Evolutionary conservation across 2,797 vertebrate species (phyloP).

Genomic region (Phaenicophaeus curvirostris): DNA sequence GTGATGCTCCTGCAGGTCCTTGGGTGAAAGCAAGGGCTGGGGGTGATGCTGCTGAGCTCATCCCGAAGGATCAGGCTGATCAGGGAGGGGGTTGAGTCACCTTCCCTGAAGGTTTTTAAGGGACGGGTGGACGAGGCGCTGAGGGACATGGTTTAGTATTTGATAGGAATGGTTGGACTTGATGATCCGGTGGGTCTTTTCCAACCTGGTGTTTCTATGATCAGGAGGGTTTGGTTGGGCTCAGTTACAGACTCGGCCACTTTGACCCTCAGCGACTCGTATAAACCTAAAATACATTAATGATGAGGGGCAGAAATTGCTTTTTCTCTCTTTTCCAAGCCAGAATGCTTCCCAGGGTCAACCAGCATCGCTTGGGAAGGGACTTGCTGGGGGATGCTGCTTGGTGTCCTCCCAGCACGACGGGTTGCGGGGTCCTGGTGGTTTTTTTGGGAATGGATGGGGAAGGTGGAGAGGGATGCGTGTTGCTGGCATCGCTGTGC

Average conservation of each 20-base stretch:
- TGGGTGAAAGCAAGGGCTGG: not conserved
- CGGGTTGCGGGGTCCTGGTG: rapidly evolving
- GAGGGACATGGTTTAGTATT: no score
- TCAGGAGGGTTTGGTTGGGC: not conserved
- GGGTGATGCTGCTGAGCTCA: not conserved
- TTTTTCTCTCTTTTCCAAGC: not conserved
- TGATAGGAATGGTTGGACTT: no score
- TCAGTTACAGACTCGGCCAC: rapidly evolving
- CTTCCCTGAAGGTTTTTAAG: no score
- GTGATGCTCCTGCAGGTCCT: not conserved
- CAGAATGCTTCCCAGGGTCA: not conserved
- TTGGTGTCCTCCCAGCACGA: rapidly evolving
- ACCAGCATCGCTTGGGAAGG: not conserved
- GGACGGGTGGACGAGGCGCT: no score
- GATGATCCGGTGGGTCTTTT: no score
- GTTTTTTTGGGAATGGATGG: not conserved
- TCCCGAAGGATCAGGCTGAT: rapidly evolving
- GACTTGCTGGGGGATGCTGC: rapidly evolving
- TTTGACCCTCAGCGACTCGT: not conserved
- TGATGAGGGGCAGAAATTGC: not conserved
- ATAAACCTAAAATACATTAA: not conserved
- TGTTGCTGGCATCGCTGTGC: rapidly evolving
- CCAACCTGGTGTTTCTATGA: no score
- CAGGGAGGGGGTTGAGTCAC: no score
- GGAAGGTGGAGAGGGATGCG: not conserved